Percentiles rank a stretch among this genome's conserved stretches.
These are phyloP conservation scores for Morinoia aosen DNA, from an alignment of 2,888 invertebrate genomes.

Conservation along the genomic window DNA sequence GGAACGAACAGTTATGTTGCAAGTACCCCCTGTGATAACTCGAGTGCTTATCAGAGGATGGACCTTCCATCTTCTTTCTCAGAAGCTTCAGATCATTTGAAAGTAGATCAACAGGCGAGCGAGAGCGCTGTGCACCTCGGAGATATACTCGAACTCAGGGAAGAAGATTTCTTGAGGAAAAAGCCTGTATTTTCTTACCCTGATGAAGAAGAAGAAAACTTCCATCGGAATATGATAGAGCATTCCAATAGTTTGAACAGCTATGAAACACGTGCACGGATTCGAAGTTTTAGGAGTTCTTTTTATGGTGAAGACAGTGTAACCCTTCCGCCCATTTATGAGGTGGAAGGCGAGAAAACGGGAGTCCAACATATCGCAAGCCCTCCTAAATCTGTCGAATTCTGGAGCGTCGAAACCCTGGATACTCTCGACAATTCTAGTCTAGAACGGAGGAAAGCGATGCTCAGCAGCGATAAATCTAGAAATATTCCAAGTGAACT, in stretches of 20 bases:
- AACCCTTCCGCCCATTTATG: conserved; percentile 66
- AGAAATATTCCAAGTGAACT: neutral
- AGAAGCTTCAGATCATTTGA: neutral
- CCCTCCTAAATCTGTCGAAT: conserved; percentile 58
- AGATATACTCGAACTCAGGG: conserved; percentile 15
- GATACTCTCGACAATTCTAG: conserved; percentile 37
- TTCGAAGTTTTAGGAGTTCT: conserved; percentile 46
- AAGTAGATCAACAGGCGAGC: neutral
- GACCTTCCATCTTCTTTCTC: neutral
- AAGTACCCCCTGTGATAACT: neutral
- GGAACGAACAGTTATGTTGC: neutral
- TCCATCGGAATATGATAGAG: conserved; percentile 28
- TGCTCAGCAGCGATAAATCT: conserved; percentile 35
- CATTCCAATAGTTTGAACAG: conserved; percentile 20
- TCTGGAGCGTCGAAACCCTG: conserved; percentile 62
- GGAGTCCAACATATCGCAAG: conserved; percentile 60
- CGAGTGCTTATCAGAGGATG: no score
- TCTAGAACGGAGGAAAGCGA: conserved; percentile 35
- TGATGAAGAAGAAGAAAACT: conserved; percentile 20
- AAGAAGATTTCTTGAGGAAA: conserved; percentile 23
- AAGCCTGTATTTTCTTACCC: conserved; percentile 51
- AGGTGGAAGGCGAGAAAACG: conserved; percentile 63
- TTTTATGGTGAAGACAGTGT: conserved; percentile 57
- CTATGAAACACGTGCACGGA: conserved; percentile 32
- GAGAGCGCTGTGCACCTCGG: neutral